Conservation (phyloP, 2,113 vertebrate species). For the Tonatia bakeri region DNA sequence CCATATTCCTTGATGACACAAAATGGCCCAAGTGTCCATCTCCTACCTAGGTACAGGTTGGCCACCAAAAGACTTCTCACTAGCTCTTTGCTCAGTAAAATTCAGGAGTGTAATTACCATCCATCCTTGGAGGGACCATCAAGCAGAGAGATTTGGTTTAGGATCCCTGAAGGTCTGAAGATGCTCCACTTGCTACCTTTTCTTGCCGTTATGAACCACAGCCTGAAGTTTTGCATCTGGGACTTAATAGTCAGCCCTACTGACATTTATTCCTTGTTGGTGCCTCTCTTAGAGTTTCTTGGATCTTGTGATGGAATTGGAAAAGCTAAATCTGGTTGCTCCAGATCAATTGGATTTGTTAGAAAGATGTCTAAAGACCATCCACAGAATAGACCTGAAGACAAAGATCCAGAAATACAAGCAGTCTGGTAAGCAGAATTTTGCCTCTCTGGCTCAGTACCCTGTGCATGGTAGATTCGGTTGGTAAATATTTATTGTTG, state of each 20-base stretch:
- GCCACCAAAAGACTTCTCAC: not conserved
- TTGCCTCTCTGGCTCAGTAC: not conserved
- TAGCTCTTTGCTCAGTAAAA: not conserved
- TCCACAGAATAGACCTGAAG: slow-evolving; percentile 88
- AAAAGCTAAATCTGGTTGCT: slow-evolving; percentile 87
- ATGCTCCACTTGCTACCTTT: not conserved
- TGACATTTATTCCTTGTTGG: slow-evolving; percentile 33
- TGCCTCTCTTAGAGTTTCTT: slow-evolving; percentile 87
- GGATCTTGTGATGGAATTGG: slow-evolving; percentile 88
- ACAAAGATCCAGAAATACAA: slow-evolving; percentile 86
- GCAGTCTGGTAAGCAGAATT: slow-evolving; percentile 80
- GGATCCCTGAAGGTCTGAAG: not conserved
- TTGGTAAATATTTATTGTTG: not conserved
- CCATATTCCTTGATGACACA: not conserved
- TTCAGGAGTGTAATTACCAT: not conserved
- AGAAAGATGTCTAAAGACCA: slow-evolving; percentile 83
- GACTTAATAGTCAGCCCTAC: not conserved
- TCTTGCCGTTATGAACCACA: not conserved
- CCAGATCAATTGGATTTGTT: slow-evolving; percentile 85
- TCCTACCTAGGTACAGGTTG: not conserved
- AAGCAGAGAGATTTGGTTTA: not conserved
- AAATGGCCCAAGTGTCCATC: not conserved
- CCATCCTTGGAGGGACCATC: not conserved
- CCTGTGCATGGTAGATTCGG: not conserved
- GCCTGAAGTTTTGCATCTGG: not conserved